phyloP scores from a whole-genome alignment of 2,797 vertebrate species.

The Gallinago stenura region DNA sequence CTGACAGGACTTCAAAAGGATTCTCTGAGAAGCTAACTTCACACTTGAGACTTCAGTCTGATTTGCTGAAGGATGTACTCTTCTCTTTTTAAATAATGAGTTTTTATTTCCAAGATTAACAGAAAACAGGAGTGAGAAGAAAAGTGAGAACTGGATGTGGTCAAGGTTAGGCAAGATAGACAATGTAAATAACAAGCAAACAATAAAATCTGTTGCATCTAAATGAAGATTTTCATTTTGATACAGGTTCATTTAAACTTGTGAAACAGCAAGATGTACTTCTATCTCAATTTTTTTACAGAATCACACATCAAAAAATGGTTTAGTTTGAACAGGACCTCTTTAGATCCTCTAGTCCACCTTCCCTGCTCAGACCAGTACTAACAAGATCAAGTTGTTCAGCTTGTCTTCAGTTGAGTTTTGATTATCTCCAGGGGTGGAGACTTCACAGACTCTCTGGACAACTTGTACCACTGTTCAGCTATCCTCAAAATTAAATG shows the following conservation, averaged over 20 bases:
- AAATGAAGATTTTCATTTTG: background rate
- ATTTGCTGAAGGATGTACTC: background rate
- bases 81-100: background rate
- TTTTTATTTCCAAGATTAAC: background rate
- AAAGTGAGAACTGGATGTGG: background rate
- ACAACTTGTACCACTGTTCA: background rate
- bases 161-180: background rate
- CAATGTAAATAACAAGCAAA: background rate
- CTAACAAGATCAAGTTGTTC: background rate
- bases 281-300: background rate
- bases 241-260: background rate
- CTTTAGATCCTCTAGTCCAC: background rate
- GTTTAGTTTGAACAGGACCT: background rate
- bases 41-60: background rate
- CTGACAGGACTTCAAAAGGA: background rate
- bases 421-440: background rate
- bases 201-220: background rate
- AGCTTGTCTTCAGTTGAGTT: background rate
- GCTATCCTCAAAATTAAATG: background rate
- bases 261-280: background rate
- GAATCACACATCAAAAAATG: background rate
- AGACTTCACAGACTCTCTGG: background rate
- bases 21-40: background rate
- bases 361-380: background rate
- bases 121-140: background rate